phyloP scores from a whole-genome alignment of 2,888 invertebrate species.

The Scotopteryx bipunctaria region DNA sequence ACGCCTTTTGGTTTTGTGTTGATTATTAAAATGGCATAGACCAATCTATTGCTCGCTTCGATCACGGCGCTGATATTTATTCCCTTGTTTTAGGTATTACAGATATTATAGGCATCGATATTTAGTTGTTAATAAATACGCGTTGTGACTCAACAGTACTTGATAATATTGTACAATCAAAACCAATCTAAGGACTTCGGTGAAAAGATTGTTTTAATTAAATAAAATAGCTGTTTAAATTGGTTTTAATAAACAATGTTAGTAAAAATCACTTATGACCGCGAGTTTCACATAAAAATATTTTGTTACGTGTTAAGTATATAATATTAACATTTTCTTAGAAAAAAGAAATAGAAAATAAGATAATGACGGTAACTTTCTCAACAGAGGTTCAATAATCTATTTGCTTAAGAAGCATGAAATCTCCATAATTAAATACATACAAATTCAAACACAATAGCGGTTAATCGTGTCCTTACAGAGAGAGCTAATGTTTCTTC shows the following conservation, averaged over 20 bases:
- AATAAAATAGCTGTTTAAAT: too few species aligned
- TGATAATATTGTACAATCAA: too few species aligned
- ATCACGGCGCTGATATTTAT: neutral
- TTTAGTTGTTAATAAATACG: neutral
- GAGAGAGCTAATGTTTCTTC: conserved; percentile 49
- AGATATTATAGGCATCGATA: neutral
- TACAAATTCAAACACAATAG: conserved; percentile 31
- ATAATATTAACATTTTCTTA: too few species aligned
- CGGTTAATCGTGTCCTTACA: conserved; percentile 30
- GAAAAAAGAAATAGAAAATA: too few species aligned
- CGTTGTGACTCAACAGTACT: neutral
- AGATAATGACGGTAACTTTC: neutral
- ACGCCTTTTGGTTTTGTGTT: conserved; percentile 62
- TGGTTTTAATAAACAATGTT: too few species aligned
- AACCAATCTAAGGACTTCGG: too few species aligned
- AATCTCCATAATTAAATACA: conserved; percentile 28
- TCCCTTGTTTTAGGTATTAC: neutral
- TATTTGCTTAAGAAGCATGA: neutral
- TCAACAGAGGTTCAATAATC: conserved; percentile 10
- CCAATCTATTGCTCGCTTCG: conserved; percentile 3
- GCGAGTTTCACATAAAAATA: too few species aligned
- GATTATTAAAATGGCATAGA: conserved; percentile 36
- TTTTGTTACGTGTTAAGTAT: too few species aligned
- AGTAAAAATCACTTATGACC: too few species aligned
- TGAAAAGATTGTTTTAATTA: too few species aligned